A percentile compares a stretch with the other conserved stretches of the same genome.
Conservation (phyloP, 1,140 invertebrate species). For the Branchinecta lindahli region DNA sequence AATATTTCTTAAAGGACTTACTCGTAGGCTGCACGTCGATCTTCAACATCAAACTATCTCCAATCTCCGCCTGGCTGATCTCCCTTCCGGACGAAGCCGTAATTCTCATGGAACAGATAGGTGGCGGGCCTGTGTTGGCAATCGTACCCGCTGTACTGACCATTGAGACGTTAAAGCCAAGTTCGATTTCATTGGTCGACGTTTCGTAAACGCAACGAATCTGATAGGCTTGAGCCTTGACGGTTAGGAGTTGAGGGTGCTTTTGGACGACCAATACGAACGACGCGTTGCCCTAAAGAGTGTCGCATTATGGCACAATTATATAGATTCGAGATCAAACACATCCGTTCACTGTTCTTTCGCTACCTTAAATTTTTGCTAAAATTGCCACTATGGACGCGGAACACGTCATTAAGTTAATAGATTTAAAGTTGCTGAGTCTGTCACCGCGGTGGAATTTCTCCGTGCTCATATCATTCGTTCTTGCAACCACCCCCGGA, state of each 20-base stretch:
- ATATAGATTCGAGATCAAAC: conserved; percentile 19
- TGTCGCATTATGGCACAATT: conserved; percentile 19
- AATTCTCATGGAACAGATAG: conserved; percentile 80
- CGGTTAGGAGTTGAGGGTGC: conserved; percentile 86
- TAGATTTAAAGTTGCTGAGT: no score
- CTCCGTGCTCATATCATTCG: no score
- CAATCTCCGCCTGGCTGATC: conserved; percentile 78
- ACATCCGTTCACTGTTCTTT: no score
- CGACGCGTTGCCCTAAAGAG: conserved; percentile 60
- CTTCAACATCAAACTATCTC: conserved; percentile 74
- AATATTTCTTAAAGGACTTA: conserved; percentile 34
- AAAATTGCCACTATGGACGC: no score
- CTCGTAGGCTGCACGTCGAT: conserved; percentile 81
- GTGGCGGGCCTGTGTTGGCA: conserved; percentile 83
- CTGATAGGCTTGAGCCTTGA: conserved; percentile 83
- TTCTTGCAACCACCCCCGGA: no score
- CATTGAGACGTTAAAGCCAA: conserved; percentile 90
- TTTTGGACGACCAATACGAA: conserved; percentile 87
- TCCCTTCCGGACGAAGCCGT: conserved; percentile 69
- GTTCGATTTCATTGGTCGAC: conserved; percentile 77
- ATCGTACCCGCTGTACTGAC: conserved; percentile 85
- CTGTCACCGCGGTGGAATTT: no score
- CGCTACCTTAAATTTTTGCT: no score
- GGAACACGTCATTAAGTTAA: no score
- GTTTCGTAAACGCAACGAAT: conserved; percentile 88